Percentiles rank a stretch among this genome's conserved stretches.
Conservation (phyloP, 2,888 invertebrate genomes). For the Epistrophella euchroma region DNA sequence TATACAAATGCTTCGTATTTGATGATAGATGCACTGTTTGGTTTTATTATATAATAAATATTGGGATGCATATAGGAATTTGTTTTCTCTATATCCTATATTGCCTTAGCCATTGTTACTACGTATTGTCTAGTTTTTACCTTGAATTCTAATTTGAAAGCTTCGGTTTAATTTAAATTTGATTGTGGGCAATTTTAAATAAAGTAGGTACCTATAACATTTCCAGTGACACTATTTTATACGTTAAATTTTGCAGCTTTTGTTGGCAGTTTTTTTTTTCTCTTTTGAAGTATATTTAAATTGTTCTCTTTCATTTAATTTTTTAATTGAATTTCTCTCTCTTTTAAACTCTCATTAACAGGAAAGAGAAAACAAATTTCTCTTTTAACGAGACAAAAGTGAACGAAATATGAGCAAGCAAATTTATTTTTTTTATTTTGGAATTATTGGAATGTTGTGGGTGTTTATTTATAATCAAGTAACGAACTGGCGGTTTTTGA, state of each 20-base stretch:
- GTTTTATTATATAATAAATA: conserved; percentile 32
- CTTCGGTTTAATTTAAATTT: conserved; percentile 31
- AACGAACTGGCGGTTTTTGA: not conserved
- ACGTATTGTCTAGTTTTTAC: conserved; percentile 37
- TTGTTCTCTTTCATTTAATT: not conserved
- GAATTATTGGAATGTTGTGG: conserved; percentile 50
- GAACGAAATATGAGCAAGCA: conserved; percentile 9
- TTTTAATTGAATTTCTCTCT: not conserved
- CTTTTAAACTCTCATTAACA: not conserved
- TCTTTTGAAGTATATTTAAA: not conserved
- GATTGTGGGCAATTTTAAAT: conserved; percentile 13
- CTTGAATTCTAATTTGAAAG: conserved; percentile 63
- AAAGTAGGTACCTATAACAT: not conserved
- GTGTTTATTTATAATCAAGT: conserved; percentile 43
- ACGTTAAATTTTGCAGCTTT: conserved; percentile 8
- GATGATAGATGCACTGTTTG: not conserved
- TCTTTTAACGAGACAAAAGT: conserved; percentile 40
- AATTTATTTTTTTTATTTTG: not conserved
- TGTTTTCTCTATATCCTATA: not conserved
- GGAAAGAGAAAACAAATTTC: not conserved
- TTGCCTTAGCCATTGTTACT: not conserved
- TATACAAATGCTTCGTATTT: not conserved
- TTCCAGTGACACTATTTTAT: conserved; percentile 34
- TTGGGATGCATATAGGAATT: conserved; percentile 12
- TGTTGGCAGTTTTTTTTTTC: not conserved